Evolutionary conservation across 2,113 vertebrate species (phyloP).

Genomic region (Marmota monax): DNA sequence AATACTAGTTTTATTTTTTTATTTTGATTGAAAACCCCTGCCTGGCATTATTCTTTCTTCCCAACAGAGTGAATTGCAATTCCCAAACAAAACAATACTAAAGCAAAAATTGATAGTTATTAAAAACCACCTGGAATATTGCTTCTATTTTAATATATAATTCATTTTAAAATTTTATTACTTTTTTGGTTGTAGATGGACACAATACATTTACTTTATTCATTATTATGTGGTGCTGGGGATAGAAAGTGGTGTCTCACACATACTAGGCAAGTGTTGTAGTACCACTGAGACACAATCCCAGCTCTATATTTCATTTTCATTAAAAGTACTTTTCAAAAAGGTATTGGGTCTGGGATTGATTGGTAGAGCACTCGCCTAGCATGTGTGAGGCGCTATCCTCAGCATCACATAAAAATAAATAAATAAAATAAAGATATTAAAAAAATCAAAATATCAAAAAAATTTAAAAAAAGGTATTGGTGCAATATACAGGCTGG

Average conservation of each 20-base stretch:
- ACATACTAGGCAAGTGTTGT: too few species aligned
- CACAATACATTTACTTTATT: too few species aligned
- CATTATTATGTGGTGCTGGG: too few species aligned
- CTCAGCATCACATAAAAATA: too few species aligned
- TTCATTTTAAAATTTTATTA: not conserved
- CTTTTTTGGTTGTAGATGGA: too few species aligned
- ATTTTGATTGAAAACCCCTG: not conserved
- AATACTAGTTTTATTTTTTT: not conserved
- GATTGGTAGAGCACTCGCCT: too few species aligned
- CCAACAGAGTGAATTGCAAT: not conserved
- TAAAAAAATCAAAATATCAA: too few species aligned
- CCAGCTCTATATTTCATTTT: not conserved
- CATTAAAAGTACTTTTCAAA: not conserved
- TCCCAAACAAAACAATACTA: not conserved
- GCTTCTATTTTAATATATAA: not conserved
- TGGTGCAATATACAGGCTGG: not conserved
- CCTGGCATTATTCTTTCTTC: not conserved
- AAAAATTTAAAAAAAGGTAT: not conserved
- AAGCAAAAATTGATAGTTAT: conserved; percentile 38
- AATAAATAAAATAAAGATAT: too few species aligned
- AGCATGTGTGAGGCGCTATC: too few species aligned
- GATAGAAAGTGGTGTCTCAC: too few species aligned
- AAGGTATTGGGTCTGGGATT: not conserved
- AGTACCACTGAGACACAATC: too few species aligned
- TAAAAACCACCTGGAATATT: not conserved